These are phyloP conservation scores for Myopa tessellatipennis DNA, from an alignment of 2,888 invertebrate species.

Conservation along the genomic window DNA sequence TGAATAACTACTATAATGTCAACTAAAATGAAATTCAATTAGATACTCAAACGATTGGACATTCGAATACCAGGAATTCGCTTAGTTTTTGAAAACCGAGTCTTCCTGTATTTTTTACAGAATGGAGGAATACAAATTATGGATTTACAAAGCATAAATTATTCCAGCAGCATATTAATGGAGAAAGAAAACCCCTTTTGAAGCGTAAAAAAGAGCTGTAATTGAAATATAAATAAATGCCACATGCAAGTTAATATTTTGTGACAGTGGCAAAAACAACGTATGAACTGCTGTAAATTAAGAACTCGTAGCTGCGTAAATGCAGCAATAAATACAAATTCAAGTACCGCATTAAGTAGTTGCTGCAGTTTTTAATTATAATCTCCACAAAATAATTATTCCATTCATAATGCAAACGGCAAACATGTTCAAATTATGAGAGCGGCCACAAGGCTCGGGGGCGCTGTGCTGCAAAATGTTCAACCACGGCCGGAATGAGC, in stretches of 20 bases:
- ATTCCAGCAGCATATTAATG: too few relatives aligned
- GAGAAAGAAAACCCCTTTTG: too few relatives aligned
- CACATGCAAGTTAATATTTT: not conserved
- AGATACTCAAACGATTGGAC: too few relatives aligned
- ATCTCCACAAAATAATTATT: not conserved
- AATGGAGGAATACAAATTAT: too few relatives aligned
- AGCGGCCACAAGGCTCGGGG: not conserved
- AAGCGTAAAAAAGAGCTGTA: not conserved
- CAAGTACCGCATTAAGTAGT: not conserved
- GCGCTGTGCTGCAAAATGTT: not conserved
- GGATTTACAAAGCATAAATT: too few relatives aligned
- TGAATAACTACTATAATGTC: too few relatives aligned
- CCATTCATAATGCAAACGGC: not conserved
- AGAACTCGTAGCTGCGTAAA: not conserved
- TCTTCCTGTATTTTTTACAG: too few relatives aligned
- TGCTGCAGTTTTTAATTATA: not conserved
- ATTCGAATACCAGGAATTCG: too few relatives aligned
- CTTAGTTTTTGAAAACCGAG: too few relatives aligned
- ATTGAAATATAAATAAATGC: not conserved
- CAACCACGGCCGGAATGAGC: not conserved
- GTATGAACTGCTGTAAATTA: conserved; percentile 7
- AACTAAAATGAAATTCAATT: too few relatives aligned
- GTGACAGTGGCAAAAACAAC: not conserved
- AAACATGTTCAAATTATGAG: not conserved
- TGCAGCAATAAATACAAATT: not conserved